These are phyloP conservation scores for Nanger granti DNA, from an alignment of 2,113 vertebrate species.

Conservation along the genomic window DNA sequence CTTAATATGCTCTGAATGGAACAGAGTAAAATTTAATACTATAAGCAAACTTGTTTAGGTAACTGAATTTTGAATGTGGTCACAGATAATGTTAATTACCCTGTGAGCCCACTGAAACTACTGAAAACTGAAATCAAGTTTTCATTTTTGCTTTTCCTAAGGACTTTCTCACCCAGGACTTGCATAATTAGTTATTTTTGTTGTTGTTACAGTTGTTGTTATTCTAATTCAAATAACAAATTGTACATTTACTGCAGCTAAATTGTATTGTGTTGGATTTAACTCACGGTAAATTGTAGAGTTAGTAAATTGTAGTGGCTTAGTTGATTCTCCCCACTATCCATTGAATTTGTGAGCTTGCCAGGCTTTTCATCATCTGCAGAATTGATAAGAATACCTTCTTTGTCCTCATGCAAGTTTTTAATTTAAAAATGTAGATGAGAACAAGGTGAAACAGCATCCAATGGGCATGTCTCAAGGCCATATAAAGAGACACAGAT, in stretches of 20 bases:
- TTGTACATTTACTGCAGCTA: neutral
- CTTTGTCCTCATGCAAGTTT: neutral
- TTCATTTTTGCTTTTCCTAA: conserved; percentile 11
- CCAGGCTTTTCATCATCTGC: neutral
- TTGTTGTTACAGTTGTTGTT: neutral
- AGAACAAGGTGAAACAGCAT: neutral
- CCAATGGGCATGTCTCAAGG: neutral
- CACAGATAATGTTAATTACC: neutral
- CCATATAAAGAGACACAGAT: neutral
- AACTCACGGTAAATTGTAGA: neutral
- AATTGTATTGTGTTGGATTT: conserved; percentile 1
- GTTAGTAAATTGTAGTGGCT: neutral
- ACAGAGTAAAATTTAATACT: neutral
- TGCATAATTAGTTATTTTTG: neutral
- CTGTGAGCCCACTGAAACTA: neutral
- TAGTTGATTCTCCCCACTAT: neutral
- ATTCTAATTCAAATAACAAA: neutral
- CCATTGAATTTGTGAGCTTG: neutral
- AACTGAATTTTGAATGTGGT: neutral
- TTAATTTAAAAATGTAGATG: neutral
- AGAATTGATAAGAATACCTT: neutral
- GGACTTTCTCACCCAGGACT: neutral
- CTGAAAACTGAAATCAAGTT: neutral
- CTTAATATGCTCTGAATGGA: neutral
- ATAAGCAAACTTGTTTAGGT: neutral